Evolutionary conservation across 2,888 invertebrate genomes (phyloP), one percentile per base, ranked within the genome.

Genomic region (Nomada hirtipes): DNA sequence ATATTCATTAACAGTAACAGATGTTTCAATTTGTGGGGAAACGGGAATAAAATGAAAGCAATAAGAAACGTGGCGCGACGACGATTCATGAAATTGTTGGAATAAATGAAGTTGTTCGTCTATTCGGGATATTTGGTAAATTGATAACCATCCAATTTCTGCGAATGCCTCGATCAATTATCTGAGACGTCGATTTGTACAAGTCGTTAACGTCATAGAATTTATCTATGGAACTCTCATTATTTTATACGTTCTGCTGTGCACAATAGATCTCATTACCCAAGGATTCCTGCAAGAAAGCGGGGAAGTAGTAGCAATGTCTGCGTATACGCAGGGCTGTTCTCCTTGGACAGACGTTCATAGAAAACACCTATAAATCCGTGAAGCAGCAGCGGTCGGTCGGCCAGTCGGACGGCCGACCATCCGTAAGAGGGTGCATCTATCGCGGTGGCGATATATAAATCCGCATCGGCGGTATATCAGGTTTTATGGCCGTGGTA

Each of bases 401-500:
- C 55, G 75, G 69, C 63, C 61, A 72, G 67, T 55, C 60, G 73
- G 79, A 68, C 77, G 67, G 73, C 75, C 76, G 79, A 74, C 71
- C 76, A 79, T 70, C 76, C 74, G 79, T 77, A 85, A 72, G 81
- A 84, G 84, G 84, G 73, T 86, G 82, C 87, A 84, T 88, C 86
- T 86, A 88, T 88, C 84, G 86, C 72, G 78, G 70, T 68, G 88
- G 89, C 90, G 90, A 91, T 91, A 89, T 90, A 91, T 92, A 91
- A 91, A 90, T 91, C 89, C 84, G 87, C 84, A 88, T 86, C 88
- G 89, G 86, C 87, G 84, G 88, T 92, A 91, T 89, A 90, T 91
- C 91, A 91, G 89, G 89, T 90, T 92, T 92, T 91, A 91, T 90
- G 89, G 91, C 85, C 87, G 82, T 82, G 68, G 83, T 88, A 89